Base-by-base conservation (phyloP, 1,140 invertebrate genomes). In the Zeugodacus cucurbitae region DNA sequence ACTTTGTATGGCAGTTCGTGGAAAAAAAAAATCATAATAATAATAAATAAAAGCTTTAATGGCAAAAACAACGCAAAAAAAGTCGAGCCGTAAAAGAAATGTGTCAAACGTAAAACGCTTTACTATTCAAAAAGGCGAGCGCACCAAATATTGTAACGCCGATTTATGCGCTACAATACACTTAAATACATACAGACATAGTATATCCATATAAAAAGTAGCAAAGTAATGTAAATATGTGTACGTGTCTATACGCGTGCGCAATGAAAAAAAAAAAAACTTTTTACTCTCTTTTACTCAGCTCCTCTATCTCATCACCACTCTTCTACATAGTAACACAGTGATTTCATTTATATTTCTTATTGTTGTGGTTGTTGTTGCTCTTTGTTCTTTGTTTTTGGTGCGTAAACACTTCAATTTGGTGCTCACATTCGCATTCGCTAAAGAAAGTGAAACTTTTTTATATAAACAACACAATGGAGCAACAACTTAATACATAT, bases 381-480 rank as follows among this genome's bases (percentile, higher is more conserved):
- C n/a, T n/a, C n/a, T n/a, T n/a, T n/a, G n/a, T n/a, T n/a, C n/a
- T 70, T 20, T 32, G 26, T 14, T 82, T 82, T 82, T 82, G 41
- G 26, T 82, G 74, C 74, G 74, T 44, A 82, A 82, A 82, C 41
- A 48, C 8, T 82, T 29, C 26, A 82, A 41, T 82, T 82, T 82
- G 37, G 74, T 82, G 41, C 26, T 48, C 41, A 44, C 41, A 82
- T 82, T 82, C 74, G 74, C 74, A 26, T 82, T 82, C n/a, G 74
- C 74, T 48, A 82, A 82, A 82, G 74, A 82, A 82, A 82, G 74
- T 82, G 74, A 82, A 82, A 82, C 34, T 82, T 82, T 82, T 82
- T 29, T 82, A 2, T 82, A 48, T 44, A 29, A 11, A 54, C 34
- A 22, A n/a, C 29, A 32, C 67, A 74, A 62, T n/a, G 26, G n/a